Conservation (phyloP, 2,113 vertebrate species). For the Orycteropus afer region DNA sequence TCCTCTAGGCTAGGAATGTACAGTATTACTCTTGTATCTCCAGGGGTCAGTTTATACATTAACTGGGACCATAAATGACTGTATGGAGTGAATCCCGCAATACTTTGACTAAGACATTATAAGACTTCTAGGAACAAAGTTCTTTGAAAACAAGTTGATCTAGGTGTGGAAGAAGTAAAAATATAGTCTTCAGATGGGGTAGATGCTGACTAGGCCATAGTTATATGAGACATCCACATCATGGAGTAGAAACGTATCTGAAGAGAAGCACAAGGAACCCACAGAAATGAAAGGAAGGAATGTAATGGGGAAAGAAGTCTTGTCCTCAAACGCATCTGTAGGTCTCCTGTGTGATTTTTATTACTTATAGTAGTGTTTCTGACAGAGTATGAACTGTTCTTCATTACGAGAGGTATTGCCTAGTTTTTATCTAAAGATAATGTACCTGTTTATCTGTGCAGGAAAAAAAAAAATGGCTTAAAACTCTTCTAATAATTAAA, state of each 20-base stretch:
- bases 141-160: slow-evolving; percentile 36
- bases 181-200: not conserved
- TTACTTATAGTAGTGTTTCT: not conserved
- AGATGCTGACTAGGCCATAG: not conserved
- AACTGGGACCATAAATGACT: slow-evolving; percentile 1
- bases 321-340: not conserved
- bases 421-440: slow-evolving; percentile 37
- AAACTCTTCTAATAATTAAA: slow-evolving; percentile 34
- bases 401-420: not conserved
- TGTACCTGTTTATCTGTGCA: not conserved
- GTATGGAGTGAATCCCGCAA: not conserved
- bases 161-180: slow-evolving; percentile 21
- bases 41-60: not conserved
- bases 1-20: not conserved
- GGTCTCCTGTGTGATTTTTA: not conserved
- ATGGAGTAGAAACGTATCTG: not conserved
- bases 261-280: not conserved
- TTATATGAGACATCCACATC: not conserved
- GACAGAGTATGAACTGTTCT: not conserved
- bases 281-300: not conserved
- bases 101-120: not conserved
- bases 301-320: not conserved
- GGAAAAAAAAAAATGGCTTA: slow-evolving; percentile 13
- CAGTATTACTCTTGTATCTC: not conserved
- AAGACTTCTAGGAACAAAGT: slow-evolving; percentile 19